These are phyloP conservation scores for Coracias cyanogaster DNA, from an alignment of 2,797 vertebrate species.

Conservation along the genomic window DNA sequence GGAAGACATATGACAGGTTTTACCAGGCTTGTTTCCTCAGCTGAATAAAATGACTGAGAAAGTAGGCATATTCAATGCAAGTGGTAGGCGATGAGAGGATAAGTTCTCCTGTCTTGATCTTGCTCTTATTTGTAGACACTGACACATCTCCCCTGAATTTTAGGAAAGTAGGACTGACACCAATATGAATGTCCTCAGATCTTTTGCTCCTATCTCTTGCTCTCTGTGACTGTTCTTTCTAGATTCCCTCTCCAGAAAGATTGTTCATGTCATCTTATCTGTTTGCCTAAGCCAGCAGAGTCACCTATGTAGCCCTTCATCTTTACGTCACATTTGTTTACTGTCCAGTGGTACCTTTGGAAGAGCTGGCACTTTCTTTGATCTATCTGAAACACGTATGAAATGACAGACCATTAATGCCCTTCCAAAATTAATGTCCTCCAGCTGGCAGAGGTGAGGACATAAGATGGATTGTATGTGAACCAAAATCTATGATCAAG, in stretches of 20 bases:
- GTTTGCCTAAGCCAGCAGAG: background rate
- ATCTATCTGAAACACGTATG: background rate
- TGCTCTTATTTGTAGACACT: background rate
- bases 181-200: background rate
- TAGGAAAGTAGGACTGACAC: background rate
- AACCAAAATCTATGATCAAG: background rate
- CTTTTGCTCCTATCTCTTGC: background rate
- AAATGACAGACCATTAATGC: background rate
- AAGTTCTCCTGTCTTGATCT: background rate
- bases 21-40: conserved; percentile 48
- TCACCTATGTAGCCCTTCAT: background rate
- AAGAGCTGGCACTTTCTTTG: background rate
- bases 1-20: conserved; percentile 39
- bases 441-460: background rate
- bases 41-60: conserved; percentile 65
- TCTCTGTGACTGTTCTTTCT: background rate
- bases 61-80: background rate
- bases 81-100: background rate
- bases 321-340: background rate
- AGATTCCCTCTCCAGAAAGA: background rate
- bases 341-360: background rate
- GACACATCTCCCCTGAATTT: background rate
- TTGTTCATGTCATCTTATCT: background rate
- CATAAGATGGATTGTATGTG: background rate
- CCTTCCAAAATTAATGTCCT: background rate